phyloP scores from a whole-genome alignment of 2,797 vertebrate species.

The Hemibagrus guttatus region DNA sequence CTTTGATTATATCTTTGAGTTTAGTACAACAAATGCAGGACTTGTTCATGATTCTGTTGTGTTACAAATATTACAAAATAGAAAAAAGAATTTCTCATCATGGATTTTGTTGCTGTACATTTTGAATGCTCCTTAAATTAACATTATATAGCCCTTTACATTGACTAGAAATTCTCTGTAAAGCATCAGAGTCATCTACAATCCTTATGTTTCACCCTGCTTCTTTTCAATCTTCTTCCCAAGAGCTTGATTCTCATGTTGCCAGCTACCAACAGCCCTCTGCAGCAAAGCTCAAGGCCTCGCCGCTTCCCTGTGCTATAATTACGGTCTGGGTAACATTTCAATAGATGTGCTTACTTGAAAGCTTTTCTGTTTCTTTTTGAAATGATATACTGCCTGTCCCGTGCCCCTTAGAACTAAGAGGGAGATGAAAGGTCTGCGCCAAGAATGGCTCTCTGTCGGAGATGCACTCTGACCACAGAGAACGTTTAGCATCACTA shows the following conservation, averaged over 20 bases:
- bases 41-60: background rate
- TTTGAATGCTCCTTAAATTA: background rate
- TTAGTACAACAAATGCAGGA: slow-evolving; percentile 25
- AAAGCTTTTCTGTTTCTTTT: slow-evolving; percentile 66
- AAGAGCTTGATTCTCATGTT: slow-evolving; percentile 39
- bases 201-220: slow-evolving; percentile 31
- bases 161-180: background rate
- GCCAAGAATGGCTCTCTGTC: slow-evolving; percentile 57
- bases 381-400: slow-evolving; percentile 66
- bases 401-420: slow-evolving; percentile 60
- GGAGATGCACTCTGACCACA: slow-evolving; percentile 48
- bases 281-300: slow-evolving; percentile 58
- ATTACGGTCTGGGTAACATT: slow-evolving; percentile 65
- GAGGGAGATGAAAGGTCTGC: slow-evolving; percentile 63
- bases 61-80: background rate
- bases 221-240: slow-evolving; percentile 34
- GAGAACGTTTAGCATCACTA: slow-evolving; percentile 43
- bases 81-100: background rate
- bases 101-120: background rate
- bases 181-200: background rate
- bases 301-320: slow-evolving; percentile 60
- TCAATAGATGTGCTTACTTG: slow-evolving; percentile 64
- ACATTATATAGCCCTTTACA: background rate
- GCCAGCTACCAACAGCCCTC: slow-evolving; percentile 58
- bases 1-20: slow-evolving; percentile 47